A percentile compares a stretch with the other conserved stretches of the same genome.
Conservation (phyloP, 2,113 vertebrate genomes). For the Polyodon spathula region DNA sequence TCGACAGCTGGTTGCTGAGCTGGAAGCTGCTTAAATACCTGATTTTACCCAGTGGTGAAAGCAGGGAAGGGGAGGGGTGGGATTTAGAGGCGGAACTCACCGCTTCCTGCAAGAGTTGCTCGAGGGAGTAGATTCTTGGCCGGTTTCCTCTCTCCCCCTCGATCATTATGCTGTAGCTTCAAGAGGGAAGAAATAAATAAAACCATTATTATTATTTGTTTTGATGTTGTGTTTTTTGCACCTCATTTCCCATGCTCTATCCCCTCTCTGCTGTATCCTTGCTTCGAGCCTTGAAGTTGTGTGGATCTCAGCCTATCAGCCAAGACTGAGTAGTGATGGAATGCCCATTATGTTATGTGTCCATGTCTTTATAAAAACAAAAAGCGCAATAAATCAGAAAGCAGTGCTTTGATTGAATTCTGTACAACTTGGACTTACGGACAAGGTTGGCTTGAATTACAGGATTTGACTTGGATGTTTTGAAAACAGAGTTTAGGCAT, state of each 20-base stretch:
- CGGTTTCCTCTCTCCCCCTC: constrained; percentile 87
- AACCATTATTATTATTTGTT: constrained; percentile 18
- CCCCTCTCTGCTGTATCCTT: constrained; percentile 28
- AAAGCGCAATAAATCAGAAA: constrained; percentile 1
- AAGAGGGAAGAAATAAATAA: constrained; percentile 22
- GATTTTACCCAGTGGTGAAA: neutral
- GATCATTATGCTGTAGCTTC: constrained; percentile 82
- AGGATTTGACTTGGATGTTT: no score
- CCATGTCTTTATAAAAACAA: neutral
- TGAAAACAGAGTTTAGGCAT: no score
- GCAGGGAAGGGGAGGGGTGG: constrained; percentile 5
- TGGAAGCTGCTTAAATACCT: neutral
- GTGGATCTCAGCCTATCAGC: constrained; percentile 1
- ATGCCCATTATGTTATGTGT: constrained; percentile 1
- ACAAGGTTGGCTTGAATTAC: no score
- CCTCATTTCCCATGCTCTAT: constrained; percentile 31
- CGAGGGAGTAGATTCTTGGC: constrained; percentile 83
- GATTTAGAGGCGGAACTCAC: constrained; percentile 55
- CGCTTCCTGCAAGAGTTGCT: constrained; percentile 88
- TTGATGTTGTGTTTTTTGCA: constrained; percentile 19
- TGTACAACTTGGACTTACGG: neutral
- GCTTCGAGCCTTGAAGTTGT: constrained; percentile 2
- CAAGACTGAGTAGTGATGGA: neutral
- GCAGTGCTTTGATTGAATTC: neutral
- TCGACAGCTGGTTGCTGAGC: neutral